These are phyloP conservation scores for Tachyglossus aculeatus DNA, from an alignment of 2,797 vertebrate species.

Conservation along the genomic window DNA sequence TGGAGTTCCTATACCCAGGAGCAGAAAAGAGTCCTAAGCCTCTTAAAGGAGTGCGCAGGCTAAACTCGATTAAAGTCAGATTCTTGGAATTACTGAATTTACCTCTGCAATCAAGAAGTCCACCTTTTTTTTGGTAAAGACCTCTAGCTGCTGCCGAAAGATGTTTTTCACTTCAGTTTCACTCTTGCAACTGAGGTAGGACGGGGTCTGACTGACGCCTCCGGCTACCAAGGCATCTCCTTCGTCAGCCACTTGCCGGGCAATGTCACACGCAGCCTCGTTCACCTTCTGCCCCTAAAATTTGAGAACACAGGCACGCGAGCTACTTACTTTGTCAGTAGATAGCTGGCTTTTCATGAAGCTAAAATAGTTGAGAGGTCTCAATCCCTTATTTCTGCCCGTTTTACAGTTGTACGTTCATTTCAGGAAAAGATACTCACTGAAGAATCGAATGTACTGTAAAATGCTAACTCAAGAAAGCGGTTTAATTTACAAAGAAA, in stretches of 20 bases:
- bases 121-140: slow-evolving; percentile 90
- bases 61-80: not conserved
- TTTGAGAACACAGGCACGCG: slow-evolving; percentile 1
- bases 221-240: slow-evolving; percentile 93
- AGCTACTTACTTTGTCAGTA: not conserved
- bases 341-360: too few relatives aligned
- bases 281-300: slow-evolving; percentile 87
- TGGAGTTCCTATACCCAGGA: too few relatives aligned
- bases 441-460: not conserved
- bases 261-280: slow-evolving; percentile 95
- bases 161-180: slow-evolving; percentile 86
- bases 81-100: slow-evolving; percentile 12
- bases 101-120: slow-evolving; percentile 98
- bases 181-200: slow-evolving; percentile 94
- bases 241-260: slow-evolving; percentile 88
- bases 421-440: not conserved
- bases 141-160: slow-evolving; percentile 87
- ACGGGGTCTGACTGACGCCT: slow-evolving; percentile 93
- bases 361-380: too few relatives aligned
- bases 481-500: too few relatives aligned
- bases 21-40: too few relatives aligned
- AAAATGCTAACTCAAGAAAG: too few relatives aligned
- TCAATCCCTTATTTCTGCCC: too few relatives aligned
- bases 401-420: not conserved
- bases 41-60: not conserved